These are phyloP conservation scores for Athene cunicularia DNA, from an alignment of 2,113 vertebrate species.

Conservation along the genomic window DNA sequence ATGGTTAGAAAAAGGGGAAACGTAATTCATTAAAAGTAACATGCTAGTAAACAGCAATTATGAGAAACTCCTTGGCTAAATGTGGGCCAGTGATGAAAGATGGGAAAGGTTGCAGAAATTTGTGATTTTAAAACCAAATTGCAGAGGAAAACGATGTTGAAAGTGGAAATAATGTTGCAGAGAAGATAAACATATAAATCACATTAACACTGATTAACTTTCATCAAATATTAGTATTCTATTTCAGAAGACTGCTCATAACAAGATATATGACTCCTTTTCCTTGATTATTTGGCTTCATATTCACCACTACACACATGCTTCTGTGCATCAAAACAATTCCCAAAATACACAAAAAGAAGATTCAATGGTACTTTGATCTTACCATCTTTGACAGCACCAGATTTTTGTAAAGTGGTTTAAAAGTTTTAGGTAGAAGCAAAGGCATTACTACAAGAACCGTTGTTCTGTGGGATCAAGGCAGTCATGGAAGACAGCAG, in stretches of 20 bases:
- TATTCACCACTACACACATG: neutral
- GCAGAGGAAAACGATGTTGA: neutral
- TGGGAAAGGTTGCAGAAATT: neutral
- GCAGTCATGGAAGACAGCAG: neutral
- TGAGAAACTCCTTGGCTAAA: neutral
- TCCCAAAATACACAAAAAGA: neutral
- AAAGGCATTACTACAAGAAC: neutral
- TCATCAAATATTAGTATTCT: neutral
- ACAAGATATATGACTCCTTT: neutral
- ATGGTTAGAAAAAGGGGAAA: neutral
- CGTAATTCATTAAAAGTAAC: neutral
- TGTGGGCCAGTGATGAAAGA: neutral
- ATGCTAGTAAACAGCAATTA: neutral
- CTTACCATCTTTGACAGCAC: neutral
- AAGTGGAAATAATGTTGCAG: neutral
- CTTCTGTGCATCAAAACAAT: neutral
- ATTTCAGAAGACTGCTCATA: neutral
- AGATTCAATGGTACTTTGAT: neutral
- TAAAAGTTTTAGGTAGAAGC: neutral
- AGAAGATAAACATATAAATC: neutral
- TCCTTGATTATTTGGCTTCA: neutral
- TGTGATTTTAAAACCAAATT: neutral
- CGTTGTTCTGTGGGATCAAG: neutral
- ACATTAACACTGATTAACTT: neutral
- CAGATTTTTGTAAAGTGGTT: neutral